Evolutionary conservation across 2,113 vertebrate species (phyloP).

Genomic region (Sinocyclocheilus anophthalmus): DNA sequence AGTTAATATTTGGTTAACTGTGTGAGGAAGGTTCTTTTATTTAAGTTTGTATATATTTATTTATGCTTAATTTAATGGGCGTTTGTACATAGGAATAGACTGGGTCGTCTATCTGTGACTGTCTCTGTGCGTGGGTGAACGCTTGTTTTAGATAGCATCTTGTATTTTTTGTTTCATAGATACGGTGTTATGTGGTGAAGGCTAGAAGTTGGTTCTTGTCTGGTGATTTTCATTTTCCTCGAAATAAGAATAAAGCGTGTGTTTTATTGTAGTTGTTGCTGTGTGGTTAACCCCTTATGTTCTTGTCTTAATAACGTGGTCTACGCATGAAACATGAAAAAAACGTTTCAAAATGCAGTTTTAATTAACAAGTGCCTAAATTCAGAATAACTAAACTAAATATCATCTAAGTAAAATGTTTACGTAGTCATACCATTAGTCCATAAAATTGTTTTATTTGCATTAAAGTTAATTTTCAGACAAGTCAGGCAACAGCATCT

Average conservation of each 20-base stretch:
- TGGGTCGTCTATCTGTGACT: slow-evolving; percentile 99
- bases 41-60: slow-evolving; percentile 99
- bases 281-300: background rate
- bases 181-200: slow-evolving; percentile 96
- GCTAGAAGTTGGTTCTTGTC: slow-evolving; percentile 99
- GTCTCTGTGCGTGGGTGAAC: slow-evolving; percentile 91
- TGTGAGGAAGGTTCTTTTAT: slow-evolving; percentile 80
- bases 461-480: background rate
- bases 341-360: background rate
- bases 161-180: slow-evolving; percentile 93
- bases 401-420: background rate
- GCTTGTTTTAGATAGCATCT: slow-evolving; percentile 88
- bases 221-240: slow-evolving; percentile 99
- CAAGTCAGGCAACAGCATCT: too few relatives aligned
- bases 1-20: slow-evolving; percentile 74
- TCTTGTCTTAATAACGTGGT: background rate
- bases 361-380: background rate
- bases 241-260: slow-evolving; percentile 92
- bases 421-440: background rate
- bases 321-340: too few relatives aligned
- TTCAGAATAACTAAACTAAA: background rate
- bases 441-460: background rate
- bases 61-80: slow-evolving; percentile 99
- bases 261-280: slow-evolving; percentile 87
- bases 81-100: slow-evolving; percentile 96